Base-by-base conservation (phyloP, 2,888 invertebrate genomes). In the Sipha maydis region DNA sequence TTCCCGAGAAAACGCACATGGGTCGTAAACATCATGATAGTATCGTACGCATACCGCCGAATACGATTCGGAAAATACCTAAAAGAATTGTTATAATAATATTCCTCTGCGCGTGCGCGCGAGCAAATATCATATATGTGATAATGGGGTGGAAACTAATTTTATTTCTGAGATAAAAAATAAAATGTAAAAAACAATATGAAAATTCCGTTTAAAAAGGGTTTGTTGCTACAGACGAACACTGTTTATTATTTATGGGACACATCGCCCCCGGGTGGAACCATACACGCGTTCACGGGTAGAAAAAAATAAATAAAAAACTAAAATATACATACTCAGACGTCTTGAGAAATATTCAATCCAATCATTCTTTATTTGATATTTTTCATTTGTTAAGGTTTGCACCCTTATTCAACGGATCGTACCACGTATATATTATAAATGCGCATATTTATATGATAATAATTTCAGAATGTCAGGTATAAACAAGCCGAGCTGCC, bases 281-380 rank as follows among this genome's bases (percentile, higher is more conserved):
- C 56, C 34, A 41, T 82, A 56, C 21, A 38, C 73, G 28, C 34
- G 4, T 21, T 19, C 17, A 34, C 0, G 28, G 21, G 38, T 34
- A 21, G 38, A 9, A 31, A n/a, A 69, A 69, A 54, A 71, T 31
- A n/a, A 71, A 34, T 34, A 34, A 71, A 73, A 34, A 73, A 21
- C 14, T 38, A 21, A 73, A 73, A 73, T 7, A 34, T 14, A 28
- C 80, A 3, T n/a, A n/a, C 61, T 54, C n/a, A 0, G 38, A 80
- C 80, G 80, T 80, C 80, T 80, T 61, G 61, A n/a, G n/a, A 80
- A 80, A 67, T 67, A 38, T 80, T 17, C 73, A 34, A 31, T 34
- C 21, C 34, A 21, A 38, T 73, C 73, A 21, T 34, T 34, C 38
- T 1, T 56, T 34, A 34, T 34, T 34, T 34, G 4, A 34, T 61